Evolutionary conservation across 2,888 invertebrate genomes (phyloP), one percentile per base, ranked within the genome.

Genomic region (Trachelus stipa): DNA sequence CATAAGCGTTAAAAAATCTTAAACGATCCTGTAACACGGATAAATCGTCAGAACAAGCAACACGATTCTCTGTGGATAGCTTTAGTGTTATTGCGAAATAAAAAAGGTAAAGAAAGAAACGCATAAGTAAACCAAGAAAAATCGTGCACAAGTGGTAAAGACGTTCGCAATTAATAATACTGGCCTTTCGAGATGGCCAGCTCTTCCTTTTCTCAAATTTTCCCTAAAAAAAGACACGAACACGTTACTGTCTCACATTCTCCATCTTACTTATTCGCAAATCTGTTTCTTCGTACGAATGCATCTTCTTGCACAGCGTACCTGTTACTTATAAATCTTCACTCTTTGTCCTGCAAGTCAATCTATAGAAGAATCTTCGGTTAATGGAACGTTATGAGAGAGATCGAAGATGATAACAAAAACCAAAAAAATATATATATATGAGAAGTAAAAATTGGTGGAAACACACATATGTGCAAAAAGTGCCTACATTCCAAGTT

Each of bases 401-500:
- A 77, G 34, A 56, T 40, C 68, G 68, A 74, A 68, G 68, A 77
- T 74, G 68, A 74, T 73, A 69, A 56, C 40, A 76, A 68, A 69
- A 68, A 71, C 12, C 31, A 33, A 34, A 37, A 23, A 12, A 71
- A 69, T 37, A n/a, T 56, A n/a, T 56, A 56, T 56, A 56, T 56
- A 56, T 23, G 40, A 56, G 40, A 56, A 56, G 71, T 31, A 71
- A 33, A 69, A 71, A 71, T 71, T 71, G 71, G 71, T 34, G 71
- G 71, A 71, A 71, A 71, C 71, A 56, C 40, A 56, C 40, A 76
- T 77, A 82, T 82, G 83, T 84, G 84, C 84, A 80, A 85, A 86
- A 88, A 87, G 87, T 87, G 87, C 88, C 87, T 87, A 85, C 84
- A 83, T 83, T 85, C 81, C 80, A 85, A 81, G 81, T 83, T 81